phyloP scores from a whole-genome alignment of 2,113 vertebrate species.

The Lepus europaeus region DNA sequence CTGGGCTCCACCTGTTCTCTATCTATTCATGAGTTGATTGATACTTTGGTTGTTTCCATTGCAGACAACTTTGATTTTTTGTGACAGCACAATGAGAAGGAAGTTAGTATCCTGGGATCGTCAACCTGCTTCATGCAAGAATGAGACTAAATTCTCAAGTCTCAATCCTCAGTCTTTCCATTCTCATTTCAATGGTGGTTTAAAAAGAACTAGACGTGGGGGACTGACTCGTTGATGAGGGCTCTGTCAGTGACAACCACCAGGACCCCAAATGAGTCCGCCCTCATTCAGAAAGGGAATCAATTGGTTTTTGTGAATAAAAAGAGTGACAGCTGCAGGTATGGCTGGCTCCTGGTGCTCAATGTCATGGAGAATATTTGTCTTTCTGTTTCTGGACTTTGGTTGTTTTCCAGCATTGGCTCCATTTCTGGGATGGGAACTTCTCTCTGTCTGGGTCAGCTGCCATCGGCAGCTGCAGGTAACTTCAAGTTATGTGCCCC shows the following conservation, averaged over 20 bases:
- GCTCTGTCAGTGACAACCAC: not conserved
- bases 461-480: not conserved
- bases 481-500: not conserved
- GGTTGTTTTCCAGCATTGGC: not conserved
- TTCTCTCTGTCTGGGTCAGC: not conserved
- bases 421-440: not conserved
- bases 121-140: not conserved
- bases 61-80: not conserved
- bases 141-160: not conserved
- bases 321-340: not conserved
- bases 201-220: not conserved
- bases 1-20: too few relatives aligned
- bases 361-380: not conserved
- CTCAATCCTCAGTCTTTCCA: not conserved
- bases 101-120: not conserved
- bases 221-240: not conserved
- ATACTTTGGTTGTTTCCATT: too few relatives aligned
- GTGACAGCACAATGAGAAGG: not conserved
- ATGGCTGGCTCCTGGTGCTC: not conserved
- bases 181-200: not conserved
- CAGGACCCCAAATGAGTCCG: not conserved
- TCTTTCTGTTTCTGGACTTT: not conserved
- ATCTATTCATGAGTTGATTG: too few relatives aligned
- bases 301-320: not conserved
- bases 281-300: not conserved